Conservation (phyloP, 2,888 invertebrate species). For the Ethmia dodecea region DNA sequence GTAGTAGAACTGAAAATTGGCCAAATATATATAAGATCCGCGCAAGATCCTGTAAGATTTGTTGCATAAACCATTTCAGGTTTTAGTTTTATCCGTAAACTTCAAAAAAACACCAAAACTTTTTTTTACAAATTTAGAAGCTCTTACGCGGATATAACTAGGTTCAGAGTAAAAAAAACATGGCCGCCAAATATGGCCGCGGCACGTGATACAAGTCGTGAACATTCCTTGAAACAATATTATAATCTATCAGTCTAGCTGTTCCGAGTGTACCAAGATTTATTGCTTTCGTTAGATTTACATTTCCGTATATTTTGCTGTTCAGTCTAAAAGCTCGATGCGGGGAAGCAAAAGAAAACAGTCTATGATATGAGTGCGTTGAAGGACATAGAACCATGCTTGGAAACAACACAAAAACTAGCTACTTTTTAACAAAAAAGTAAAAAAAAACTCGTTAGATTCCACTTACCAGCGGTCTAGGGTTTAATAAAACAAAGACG, state of each 20-base stretch:
- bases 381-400: slow-evolving; percentile 61
- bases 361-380: slow-evolving; percentile 70
- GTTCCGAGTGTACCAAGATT: slow-evolving; percentile 52
- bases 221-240: slow-evolving; percentile 61
- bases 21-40: too few species aligned
- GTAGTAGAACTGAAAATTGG: too few species aligned
- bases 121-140: too few species aligned
- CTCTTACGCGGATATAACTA: too few species aligned
- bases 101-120: too few species aligned
- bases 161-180: slow-evolving; percentile 35
- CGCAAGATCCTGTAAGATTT: too few species aligned
- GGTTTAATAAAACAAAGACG: too few species aligned
- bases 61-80: too few species aligned
- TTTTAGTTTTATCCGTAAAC: too few species aligned
- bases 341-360: slow-evolving; percentile 48
- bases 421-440: slow-evolving; percentile 42
- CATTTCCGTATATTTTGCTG: slow-evolving; percentile 48
- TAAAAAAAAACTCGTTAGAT: too few species aligned
- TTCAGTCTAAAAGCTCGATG: slow-evolving; percentile 41
- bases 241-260: slow-evolving; percentile 34
- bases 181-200: slow-evolving; percentile 35
- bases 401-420: slow-evolving; percentile 20
- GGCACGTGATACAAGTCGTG: slow-evolving; percentile 53
- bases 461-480: too few species aligned
- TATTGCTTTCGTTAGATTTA: slow-evolving; percentile 28